These are phyloP conservation scores for Hetaerina titia DNA, from an alignment of 2,888 invertebrate species.

Conservation along the genomic window DNA sequence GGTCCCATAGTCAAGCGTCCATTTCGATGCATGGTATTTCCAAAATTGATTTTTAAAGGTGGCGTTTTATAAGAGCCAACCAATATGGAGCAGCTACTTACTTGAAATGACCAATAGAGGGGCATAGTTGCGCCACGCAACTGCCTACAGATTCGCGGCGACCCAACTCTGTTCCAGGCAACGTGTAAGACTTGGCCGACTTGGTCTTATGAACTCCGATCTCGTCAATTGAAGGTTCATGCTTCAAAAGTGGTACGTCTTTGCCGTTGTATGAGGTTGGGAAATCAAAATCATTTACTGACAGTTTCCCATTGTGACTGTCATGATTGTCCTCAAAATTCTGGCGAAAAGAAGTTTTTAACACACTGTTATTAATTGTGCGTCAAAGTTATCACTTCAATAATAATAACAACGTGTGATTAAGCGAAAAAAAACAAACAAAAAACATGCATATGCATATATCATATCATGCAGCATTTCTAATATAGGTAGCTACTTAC, in stretches of 20 bases:
- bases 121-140: slow-evolving; percentile 36
- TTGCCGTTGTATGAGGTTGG: slow-evolving; percentile 69
- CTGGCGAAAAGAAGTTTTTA: slow-evolving; percentile 62
- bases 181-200: slow-evolving; percentile 56
- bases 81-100: slow-evolving; percentile 39
- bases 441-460: neutral
- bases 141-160: slow-evolving; percentile 50
- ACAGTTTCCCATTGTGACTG: slow-evolving; percentile 69
- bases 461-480: too few relatives aligned
- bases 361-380: slow-evolving; percentile 37
- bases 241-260: slow-evolving; percentile 69
- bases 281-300: slow-evolving; percentile 69
- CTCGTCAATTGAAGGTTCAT: slow-evolving; percentile 53
- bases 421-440: neutral
- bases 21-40: neutral
- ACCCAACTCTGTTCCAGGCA: slow-evolving; percentile 55
- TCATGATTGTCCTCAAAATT: slow-evolving; percentile 68
- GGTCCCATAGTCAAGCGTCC: neutral
- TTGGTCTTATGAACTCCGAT: slow-evolving; percentile 60
- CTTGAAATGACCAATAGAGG: slow-evolving; percentile 63
- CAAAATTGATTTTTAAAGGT: neutral
- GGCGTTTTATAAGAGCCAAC: neutral
- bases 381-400: slow-evolving; percentile 33
- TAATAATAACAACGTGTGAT: neutral
- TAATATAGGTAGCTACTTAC: too few relatives aligned